These are phyloP conservation scores for Monochamus saltuarius DNA, from an alignment of 1,140 invertebrate genomes.

Conservation along the genomic window DNA sequence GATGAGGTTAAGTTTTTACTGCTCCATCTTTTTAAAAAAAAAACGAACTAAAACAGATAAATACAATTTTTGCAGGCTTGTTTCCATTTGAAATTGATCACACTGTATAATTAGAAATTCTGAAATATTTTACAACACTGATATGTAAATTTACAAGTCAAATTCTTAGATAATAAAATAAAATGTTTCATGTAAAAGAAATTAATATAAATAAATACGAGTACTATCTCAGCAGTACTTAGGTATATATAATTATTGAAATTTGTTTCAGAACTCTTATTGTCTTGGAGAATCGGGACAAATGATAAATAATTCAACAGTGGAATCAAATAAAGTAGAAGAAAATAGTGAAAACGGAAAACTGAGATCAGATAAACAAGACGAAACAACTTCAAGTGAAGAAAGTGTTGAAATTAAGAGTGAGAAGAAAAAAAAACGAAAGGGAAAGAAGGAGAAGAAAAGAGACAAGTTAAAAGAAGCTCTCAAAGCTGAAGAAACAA, in stretches of 20 bases:
- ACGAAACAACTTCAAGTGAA: constrained; percentile 25
- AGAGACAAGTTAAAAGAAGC: constrained; percentile 59
- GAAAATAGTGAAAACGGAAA: constrained; percentile 55
- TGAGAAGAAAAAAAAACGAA: constrained; percentile 68
- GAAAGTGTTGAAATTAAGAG: constrained; percentile 64
- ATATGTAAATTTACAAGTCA: no score
- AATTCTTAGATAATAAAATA: no score
- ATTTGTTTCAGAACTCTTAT: constrained; percentile 70
- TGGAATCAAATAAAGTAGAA: constrained; percentile 25
- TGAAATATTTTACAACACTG: no score
- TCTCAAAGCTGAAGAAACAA: constrained; percentile 65
- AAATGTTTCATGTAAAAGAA: no score
- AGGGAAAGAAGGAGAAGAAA: constrained; percentile 57
- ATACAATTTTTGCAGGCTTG: no score
- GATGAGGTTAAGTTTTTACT: no score
- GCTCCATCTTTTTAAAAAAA: no score
- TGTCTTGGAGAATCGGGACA: constrained; percentile 83
- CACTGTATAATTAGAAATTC: no score
- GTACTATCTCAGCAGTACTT: no score
- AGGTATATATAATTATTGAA: not conserved
- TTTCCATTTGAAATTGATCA: no score
- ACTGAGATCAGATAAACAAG: constrained; percentile 43
- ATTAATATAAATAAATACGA: no score
- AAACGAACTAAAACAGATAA: no score
- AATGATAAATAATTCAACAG: constrained; percentile 28